Evolutionary conservation across 2,113 vertebrate genomes (phyloP), one percentile per base, ranked within the genome.

Genomic region (Corydoras sp.): DNA sequence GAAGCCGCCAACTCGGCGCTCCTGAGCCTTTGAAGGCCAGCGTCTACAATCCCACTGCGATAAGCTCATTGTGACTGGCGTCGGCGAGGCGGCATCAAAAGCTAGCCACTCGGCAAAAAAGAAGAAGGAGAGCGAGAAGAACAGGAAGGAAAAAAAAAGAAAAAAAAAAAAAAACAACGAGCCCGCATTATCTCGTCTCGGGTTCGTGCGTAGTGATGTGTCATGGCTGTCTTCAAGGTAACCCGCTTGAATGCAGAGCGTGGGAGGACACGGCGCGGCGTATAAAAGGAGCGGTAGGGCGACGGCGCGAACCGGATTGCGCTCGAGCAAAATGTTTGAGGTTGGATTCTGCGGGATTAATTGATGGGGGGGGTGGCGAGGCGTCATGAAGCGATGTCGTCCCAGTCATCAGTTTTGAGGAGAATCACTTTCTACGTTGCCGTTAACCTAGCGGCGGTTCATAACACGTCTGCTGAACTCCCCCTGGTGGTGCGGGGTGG

Each of bases 1-100:
- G 31, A 66, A 68, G 76, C 30, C 70, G 56, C 30, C 18, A 72
- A 70, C 63, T 51, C 71, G 55, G 56, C 31, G 5, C 10, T 69
- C 12, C 32, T 64, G 56, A 70, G 35, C 56, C 43, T 69, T 65
- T 59, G 68, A 70, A 60, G 64, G 43, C 61, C 73, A 51, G 43
- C 55, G 50, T 66, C 51, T 73, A 15, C 68, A 69, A 53, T 64
- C 18, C 67, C 24, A 49, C 18, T 48, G 31, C 71, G 76, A 59
- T 78, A 68, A 76, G 59, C 72, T 73, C 62, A 71, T 50, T 60
- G 48, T 66, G 54, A 56, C 71, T 63, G 13, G 48, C 62, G 69
- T 31, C 67, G 64, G 30, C 43, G 14, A 63, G 24, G 50, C 24
- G 59, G n/a, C 43, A 73, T 65, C 18, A 66, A 58, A 72, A 48